A percentile compares a stretch with the other conserved stretches of the same genome.
Evolutionary conservation across 2,113 vertebrate genomes (phyloP).

Genomic region (Elachura formosa): DNA sequence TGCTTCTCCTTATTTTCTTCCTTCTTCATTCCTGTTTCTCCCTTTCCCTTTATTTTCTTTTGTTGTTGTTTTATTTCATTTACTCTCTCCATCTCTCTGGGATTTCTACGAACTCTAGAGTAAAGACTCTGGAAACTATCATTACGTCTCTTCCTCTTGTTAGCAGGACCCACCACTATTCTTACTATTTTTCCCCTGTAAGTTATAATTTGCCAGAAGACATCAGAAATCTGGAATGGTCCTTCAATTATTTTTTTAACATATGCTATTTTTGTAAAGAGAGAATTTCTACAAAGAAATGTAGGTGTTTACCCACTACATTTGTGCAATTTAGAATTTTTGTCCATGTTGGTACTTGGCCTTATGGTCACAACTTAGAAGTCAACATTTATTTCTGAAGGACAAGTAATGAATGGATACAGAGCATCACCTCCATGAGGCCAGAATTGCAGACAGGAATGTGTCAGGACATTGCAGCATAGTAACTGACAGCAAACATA

Average conservation of each 20-base stretch:
- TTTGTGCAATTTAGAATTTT: background rate
- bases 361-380: background rate
- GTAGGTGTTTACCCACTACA: background rate
- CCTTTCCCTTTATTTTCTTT: background rate
- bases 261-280: background rate
- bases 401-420: rapidly evolving
- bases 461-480: background rate
- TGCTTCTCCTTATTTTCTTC: background rate
- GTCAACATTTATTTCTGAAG: background rate
- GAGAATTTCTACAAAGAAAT: background rate
- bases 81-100: background rate
- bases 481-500: background rate
- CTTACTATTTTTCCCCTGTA: background rate
- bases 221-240: background rate
- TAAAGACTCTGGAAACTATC: background rate
- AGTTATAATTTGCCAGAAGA: background rate
- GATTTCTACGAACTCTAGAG: background rate
- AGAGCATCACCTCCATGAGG: background rate
- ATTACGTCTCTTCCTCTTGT: background rate
- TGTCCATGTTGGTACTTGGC: background rate
- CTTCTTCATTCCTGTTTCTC: background rate
- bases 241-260: background rate
- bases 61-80: background rate
- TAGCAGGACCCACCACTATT: background rate
- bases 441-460: background rate